Base-by-base conservation (phyloP, 2,888 invertebrate genomes). In the Unio pictorum region DNA sequence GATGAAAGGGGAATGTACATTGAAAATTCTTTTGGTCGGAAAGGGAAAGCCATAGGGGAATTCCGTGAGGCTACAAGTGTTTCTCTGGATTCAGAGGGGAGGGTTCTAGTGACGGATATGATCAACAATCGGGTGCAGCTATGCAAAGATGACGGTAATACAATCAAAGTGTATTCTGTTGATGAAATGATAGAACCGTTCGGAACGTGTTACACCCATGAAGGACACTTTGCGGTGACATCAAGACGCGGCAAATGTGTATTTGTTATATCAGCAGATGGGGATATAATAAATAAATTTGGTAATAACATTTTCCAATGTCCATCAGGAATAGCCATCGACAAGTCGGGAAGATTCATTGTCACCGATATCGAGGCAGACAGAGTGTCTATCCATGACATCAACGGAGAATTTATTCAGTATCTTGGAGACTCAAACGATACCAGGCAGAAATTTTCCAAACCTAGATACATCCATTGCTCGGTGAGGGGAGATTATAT, bases 381-480 rank as follows among this genome's bases (percentile, higher is more conserved):
- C 59, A 81, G 84, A 60, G 86, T 91, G 26, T 85, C 89, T 6
- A 78, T 91, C 59, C 90, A 90, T 75, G 85, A 87, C 69, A 80
- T 82, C 4, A 85, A 87, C 6, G 90, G 90, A 71, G 75, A 90
- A 18, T 76, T 91, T 59, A 80, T 81, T 15, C 65, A 76, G 65
- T 71, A 76, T 45, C 54, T 80, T 4, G 89, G 84, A 81, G 81
- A 88, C 55, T 79, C 88, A 23, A 89, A 90, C 18, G 87, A 85
- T 61, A 87, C 87, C 26, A 86, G 87, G 61, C 87, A 88, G 20
- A 87, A 90, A 73, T 90, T 91, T 75, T 89, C 89, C 59, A 90
- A 90, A 61, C 91, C 91, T 5, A 89, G 91, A 73, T 91, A 91
- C 76, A 89, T 91, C 6, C 90, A 90, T 18, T 87, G 90, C 55